These are phyloP conservation scores for Carassius carassius DNA, from an alignment of 2,113 vertebrate genomes.

Conservation along the genomic window DNA sequence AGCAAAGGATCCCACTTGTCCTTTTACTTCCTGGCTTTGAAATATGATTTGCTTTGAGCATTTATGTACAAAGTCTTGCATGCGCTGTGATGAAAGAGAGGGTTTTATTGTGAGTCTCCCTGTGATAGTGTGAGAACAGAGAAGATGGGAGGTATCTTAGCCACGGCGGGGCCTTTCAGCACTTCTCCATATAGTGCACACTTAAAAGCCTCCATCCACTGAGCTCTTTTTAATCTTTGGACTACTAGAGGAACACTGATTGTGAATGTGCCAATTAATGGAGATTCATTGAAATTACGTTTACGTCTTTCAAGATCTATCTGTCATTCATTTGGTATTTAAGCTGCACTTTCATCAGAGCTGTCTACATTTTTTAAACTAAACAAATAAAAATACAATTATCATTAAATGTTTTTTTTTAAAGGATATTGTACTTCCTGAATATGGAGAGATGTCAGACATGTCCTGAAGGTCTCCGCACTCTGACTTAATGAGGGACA, in stretches of 20 bases:
- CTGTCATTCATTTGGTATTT: conserved; percentile 22
- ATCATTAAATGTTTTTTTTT: neutral
- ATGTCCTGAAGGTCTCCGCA: conserved; percentile 98
- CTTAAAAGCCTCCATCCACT: conserved; percentile 72
- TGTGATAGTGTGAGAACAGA: conserved; percentile 66
- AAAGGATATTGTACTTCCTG: conserved; percentile 99
- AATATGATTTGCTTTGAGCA: conserved; percentile 99
- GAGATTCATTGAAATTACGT: conserved; percentile 71
- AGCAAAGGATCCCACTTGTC: conserved; percentile 66
- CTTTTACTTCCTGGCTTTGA: conserved; percentile 87
- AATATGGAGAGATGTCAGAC: conserved; percentile 96
- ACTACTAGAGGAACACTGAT: conserved; percentile 63
- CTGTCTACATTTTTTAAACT: neutral
- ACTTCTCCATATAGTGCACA: conserved; percentile 67
- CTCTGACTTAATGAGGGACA: conserved; percentile 98
- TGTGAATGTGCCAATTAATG: conserved; percentile 69
- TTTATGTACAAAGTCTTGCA: conserved; percentile 89
- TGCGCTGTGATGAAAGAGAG: conserved; percentile 88
- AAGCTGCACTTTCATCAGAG: neutral
- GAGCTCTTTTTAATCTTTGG: conserved; percentile 74
- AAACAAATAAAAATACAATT: neutral
- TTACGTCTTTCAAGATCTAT: conserved; percentile 48
- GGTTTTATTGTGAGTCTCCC: conserved; percentile 84
- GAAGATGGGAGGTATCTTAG: conserved; percentile 64
- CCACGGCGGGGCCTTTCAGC: conserved; percentile 63